Conservation (phyloP, 2,888 invertebrate species). For the Ormia ochracea region DNA sequence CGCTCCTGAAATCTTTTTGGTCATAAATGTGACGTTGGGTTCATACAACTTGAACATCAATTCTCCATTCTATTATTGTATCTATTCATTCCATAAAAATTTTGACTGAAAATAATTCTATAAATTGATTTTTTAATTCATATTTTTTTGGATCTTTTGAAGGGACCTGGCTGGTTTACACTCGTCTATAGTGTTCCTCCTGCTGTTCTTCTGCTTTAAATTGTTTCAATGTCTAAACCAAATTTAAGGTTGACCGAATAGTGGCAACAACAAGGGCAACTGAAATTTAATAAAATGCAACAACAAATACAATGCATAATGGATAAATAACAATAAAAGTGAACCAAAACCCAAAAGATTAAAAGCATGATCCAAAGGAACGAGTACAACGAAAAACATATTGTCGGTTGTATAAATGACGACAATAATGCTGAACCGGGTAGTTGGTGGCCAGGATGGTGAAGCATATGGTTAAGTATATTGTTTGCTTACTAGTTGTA, state of each 20-base stretch:
- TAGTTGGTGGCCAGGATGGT: constrained; percentile 47
- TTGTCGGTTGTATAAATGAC: constrained; percentile 58
- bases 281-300: not conserved
- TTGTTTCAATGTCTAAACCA: constrained; percentile 11
- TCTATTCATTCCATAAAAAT: no score
- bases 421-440: constrained; percentile 56
- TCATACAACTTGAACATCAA: no score
- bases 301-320: constrained; percentile 25
- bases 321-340: constrained; percentile 38
- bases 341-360: not conserved
- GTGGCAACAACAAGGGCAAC: constrained; percentile 32
- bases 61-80: no score
- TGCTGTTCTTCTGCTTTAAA: not conserved
- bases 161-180: constrained; percentile 21
- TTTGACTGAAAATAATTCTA: no score
- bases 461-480: constrained; percentile 29
- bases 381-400: constrained; percentile 35
- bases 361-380: not conserved
- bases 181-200: not conserved
- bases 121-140: constrained; percentile 20
- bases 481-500: constrained; percentile 19
- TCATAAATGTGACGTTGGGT: no score
- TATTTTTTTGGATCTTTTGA: not conserved
- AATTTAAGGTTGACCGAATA: constrained; percentile 50
- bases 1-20: no score